Conservation (phyloP, 2,888 invertebrate species). For the Alitta virens region DNA sequence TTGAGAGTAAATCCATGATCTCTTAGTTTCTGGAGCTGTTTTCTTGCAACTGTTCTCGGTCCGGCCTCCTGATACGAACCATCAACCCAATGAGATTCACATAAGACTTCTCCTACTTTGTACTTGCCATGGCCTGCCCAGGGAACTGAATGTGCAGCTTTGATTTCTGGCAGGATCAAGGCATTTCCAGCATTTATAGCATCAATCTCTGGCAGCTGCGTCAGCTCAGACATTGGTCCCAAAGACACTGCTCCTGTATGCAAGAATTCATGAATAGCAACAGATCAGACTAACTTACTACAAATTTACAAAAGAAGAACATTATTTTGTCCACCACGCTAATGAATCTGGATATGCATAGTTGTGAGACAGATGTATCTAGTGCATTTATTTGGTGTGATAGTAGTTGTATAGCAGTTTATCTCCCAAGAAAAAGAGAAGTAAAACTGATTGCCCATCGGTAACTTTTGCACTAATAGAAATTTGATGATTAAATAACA, state of each 20-base stretch:
- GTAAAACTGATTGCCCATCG: too few relatives aligned
- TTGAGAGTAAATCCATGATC: constrained; percentile 3
- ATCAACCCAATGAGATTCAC: constrained; percentile 8
- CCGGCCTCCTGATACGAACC: constrained; percentile 13
- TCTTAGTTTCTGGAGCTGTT: constrained; percentile 15
- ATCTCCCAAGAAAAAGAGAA: too few relatives aligned
- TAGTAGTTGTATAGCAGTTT: too few relatives aligned
- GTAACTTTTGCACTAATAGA: too few relatives aligned
- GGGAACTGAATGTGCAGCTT: constrained; percentile 12
- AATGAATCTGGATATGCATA: too few relatives aligned
- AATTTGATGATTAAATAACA: too few relatives aligned
- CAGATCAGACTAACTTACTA: too few relatives aligned
- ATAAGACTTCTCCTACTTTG: constrained; percentile 11
- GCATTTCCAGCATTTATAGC: constrained; percentile 13
- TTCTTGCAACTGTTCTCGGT: constrained; percentile 22
- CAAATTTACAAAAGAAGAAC: too few relatives aligned
- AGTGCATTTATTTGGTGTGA: too few relatives aligned
- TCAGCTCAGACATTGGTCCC: constrained; percentile 5
- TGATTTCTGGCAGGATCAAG: constrained; percentile 6
- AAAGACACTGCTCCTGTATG: constrained; percentile 4
- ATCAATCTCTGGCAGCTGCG: neutral
- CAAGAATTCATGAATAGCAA: neutral
- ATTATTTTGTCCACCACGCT: too few relatives aligned
- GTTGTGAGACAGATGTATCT: too few relatives aligned
- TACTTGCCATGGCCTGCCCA: constrained; percentile 2